phyloP scores from a whole-genome alignment of 2,888 invertebrate genomes.

The Mactromeris polynyma region DNA sequence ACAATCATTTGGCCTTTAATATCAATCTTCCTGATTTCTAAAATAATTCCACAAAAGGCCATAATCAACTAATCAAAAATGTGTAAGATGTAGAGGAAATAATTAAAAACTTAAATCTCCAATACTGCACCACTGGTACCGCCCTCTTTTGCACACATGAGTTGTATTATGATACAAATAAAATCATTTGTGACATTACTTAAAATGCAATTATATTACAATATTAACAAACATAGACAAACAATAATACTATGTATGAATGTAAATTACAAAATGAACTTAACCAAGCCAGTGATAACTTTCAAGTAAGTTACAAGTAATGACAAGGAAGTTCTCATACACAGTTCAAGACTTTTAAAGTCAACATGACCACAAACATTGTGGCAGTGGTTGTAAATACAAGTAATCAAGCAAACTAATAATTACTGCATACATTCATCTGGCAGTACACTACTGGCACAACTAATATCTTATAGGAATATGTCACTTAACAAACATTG shows the following conservation, averaged over 20 bases:
- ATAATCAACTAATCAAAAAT: no score
- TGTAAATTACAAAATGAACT: not conserved
- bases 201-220: slow-evolving; percentile 7
- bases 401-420: not conserved
- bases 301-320: no score
- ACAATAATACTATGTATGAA: not conserved
- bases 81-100: no score
- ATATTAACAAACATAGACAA: not conserved
- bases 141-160: not conserved
- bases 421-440: not conserved
- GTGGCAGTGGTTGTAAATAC: not conserved
- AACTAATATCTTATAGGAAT: no score
- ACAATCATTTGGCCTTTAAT: no score
- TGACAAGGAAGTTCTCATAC: not conserved
- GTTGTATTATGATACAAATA: not conserved
- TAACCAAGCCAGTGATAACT: not conserved
- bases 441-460: not conserved
- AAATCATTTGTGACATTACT: not conserved
- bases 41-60: no score
- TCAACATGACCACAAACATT: not conserved
- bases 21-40: no score
- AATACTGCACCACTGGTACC: no score
- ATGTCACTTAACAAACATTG: no score
- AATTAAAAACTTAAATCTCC: no score
- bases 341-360: not conserved